Evolutionary conservation across 1,140 invertebrate species (phyloP), one percentile per base, ranked within the genome.

Genomic region (Drosophila dunni): DNA sequence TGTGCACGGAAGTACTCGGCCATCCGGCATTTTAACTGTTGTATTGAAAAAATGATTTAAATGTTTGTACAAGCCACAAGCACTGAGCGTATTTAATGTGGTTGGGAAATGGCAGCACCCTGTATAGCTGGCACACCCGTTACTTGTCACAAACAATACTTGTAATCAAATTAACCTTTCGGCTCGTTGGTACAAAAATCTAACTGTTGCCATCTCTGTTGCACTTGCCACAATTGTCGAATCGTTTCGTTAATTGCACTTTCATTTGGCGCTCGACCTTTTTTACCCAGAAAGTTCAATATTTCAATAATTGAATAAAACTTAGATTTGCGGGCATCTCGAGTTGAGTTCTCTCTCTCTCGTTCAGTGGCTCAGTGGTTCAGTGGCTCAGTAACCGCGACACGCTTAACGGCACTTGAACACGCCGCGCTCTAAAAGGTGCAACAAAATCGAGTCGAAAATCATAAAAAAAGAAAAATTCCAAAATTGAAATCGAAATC

Each of bases 251-350:
- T 88, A 88, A 88, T 88, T 88, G 80, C 83, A 79, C 58, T 86
- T 89, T 71, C 83, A 88, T 88, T 29, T 88, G 83, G n/a, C 77
- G 17, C 17, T 40, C 34, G 78, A 54, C 74, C 62, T 45, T 33
- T 33, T 29, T 11, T 34, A 61, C 70, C 58, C 61, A 13, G 45
- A 79, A 34, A 84, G 80, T 89, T 88, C 83, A 88, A 81, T 89
- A 88, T 88, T 78, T 84, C 29, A 84, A 88, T 88, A 83, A 88
- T 84, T 88, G 73, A 86, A 86, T 86, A 88, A 54, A 84, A 69
- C 74, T 84, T 75, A 89, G 83, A 88, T 89, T 88, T 79, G 70
- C 63, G n/a, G 6, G 48, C 63, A 53, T 38, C 63, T 42, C 57
- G 20, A 64, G 15, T 11, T 34, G 40, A 11, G 42, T 44, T 72